Evolutionary conservation across 2,113 vertebrate species (phyloP).

Genomic region (Ameiurus melas): DNA sequence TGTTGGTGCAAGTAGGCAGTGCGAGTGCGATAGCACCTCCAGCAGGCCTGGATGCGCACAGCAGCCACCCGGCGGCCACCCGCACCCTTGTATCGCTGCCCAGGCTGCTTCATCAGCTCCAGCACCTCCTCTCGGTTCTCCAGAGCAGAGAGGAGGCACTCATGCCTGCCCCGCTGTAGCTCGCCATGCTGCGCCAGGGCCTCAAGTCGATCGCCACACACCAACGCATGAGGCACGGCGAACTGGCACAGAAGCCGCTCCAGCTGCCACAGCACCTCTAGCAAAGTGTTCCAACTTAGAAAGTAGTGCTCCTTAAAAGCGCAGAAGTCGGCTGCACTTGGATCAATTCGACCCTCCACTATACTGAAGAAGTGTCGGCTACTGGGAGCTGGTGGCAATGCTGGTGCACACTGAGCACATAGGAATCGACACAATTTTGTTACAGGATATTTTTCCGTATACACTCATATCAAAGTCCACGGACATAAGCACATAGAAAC

Average conservation of each 20-base stretch:
- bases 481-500: neutral
- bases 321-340: conserved; percentile 66
- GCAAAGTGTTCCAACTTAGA: conserved; percentile 69
- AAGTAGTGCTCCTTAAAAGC: conserved; percentile 72
- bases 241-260: conserved; percentile 73
- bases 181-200: conserved; percentile 62
- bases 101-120: conserved; percentile 64
- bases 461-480: neutral
- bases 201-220: conserved; percentile 64
- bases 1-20: conserved; percentile 60
- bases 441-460: neutral
- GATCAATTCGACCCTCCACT: conserved; percentile 67
- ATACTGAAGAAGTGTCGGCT: conserved; percentile 61
- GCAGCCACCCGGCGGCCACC: conserved; percentile 69
- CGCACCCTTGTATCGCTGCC: conserved; percentile 78
- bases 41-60: conserved; percentile 72
- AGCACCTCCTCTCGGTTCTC: conserved; percentile 70
- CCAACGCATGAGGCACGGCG: conserved; percentile 72
- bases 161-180: conserved; percentile 52
- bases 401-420: conserved; percentile 61
- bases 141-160: conserved; percentile 68
- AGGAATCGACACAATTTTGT: neutral
- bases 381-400: neutral
- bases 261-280: conserved; percentile 66
- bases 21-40: conserved; percentile 69